phyloP scores from a whole-genome alignment of 2,797 vertebrate genomes.

The Champsocephalus gunnari region DNA sequence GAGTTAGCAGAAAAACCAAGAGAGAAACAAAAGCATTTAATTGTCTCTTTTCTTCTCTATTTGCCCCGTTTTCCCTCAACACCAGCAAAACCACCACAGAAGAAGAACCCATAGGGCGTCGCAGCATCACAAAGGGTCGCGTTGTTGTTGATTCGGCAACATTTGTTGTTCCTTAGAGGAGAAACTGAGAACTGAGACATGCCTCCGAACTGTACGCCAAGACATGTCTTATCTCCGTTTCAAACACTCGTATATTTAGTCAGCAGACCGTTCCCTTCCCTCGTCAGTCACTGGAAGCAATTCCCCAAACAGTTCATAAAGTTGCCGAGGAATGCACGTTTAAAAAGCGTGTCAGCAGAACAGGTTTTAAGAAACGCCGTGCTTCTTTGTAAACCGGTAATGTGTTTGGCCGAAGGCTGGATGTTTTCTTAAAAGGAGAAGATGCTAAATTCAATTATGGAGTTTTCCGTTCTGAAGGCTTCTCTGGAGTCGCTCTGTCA shows the following conservation, averaged over 20 bases:
- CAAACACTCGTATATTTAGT: neutral
- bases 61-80: neutral
- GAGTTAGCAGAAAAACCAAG: neutral
- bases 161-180: neutral
- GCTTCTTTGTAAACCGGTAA: constrained; percentile 17
- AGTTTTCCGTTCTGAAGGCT: constrained; percentile 28
- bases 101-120: neutral
- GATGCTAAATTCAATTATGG: constrained; percentile 37
- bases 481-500: neutral
- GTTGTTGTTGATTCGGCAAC: constrained; percentile 24
- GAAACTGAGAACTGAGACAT: neutral
- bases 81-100: constrained; percentile 14
- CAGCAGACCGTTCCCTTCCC: too few relatives aligned
- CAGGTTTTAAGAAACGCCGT: neutral
- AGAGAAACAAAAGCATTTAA: neutral
- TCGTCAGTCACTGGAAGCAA: neutral
- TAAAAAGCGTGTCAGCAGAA: constrained; percentile 35
- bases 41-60: neutral
- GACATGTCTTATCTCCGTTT: neutral
- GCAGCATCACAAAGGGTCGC: neutral
- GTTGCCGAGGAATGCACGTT: constrained; percentile 20
- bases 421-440: constrained; percentile 18
- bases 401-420: constrained; percentile 41
- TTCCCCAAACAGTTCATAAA: neutral
- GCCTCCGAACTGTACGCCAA: neutral